Conservation (phyloP, 2,888 invertebrate genomes). For the Pyrocoelia pectoralis region DNA sequence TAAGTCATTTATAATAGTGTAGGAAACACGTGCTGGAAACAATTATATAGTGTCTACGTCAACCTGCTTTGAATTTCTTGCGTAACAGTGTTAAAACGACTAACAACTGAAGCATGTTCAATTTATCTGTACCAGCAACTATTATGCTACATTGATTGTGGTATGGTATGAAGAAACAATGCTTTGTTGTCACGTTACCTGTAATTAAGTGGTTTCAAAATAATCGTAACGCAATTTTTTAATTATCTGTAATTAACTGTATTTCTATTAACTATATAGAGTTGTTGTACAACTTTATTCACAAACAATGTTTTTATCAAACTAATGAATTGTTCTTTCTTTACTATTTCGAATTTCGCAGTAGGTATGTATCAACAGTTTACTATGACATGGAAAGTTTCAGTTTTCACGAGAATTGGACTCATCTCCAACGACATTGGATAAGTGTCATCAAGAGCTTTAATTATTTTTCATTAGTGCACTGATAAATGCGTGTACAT, state of each 20-base stretch:
- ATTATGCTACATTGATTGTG: background rate
- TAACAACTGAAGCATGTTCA: background rate
- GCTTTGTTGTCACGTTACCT: conserved; percentile 3
- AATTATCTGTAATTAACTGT: background rate
- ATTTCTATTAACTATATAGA: too few species aligned
- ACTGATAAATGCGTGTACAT: too few species aligned
- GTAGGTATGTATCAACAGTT: too few species aligned
- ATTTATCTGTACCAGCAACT: conserved; percentile 5
- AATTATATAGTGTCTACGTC: background rate
- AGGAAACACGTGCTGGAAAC: background rate
- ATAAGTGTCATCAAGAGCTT: too few species aligned
- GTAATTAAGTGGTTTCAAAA: background rate
- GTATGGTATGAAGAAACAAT: conserved; percentile 7
- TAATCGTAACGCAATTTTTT: conserved; percentile 1
- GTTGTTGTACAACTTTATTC: too few species aligned
- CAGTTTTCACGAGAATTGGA: too few species aligned
- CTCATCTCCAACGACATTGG: too few species aligned
- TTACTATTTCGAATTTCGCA: too few species aligned
- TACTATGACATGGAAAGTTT: too few species aligned
- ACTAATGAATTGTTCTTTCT: too few species aligned
- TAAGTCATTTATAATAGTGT: background rate
- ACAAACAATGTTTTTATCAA: too few species aligned
- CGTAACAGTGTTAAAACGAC: background rate
- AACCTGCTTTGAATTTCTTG: background rate
- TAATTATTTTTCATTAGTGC: too few species aligned